A percentile compares a stretch with the other conserved stretches of the same genome.
Evolutionary conservation across 2,888 invertebrate species (phyloP).

Genomic region (Phrixothrix hirtus): DNA sequence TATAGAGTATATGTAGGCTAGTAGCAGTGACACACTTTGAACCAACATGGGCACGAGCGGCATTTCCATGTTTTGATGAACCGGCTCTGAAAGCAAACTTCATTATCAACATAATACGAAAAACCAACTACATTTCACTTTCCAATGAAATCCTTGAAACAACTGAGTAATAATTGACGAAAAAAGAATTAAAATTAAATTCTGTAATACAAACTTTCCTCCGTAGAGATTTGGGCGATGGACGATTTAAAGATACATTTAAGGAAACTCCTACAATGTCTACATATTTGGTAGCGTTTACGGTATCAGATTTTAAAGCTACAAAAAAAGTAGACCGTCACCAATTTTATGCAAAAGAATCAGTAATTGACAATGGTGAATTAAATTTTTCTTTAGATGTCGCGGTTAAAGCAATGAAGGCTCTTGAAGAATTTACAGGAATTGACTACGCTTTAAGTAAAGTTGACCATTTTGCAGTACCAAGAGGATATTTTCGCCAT

Average conservation of each 20-base stretch:
- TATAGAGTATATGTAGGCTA: conserved; percentile 42
- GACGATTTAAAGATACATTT: conserved; percentile 34
- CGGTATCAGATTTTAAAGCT: conserved; percentile 65
- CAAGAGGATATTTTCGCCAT: conserved; percentile 66
- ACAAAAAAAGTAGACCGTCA: neutral
- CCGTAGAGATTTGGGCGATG: conserved; percentile 16
- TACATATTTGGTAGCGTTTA: conserved; percentile 80
- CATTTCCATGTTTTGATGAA: too few species aligned
- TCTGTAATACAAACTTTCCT: conserved; percentile 1
- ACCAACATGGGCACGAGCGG: conserved; percentile 65
- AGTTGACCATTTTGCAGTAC: conserved; percentile 76
- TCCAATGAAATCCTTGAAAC: conserved; percentile 19
- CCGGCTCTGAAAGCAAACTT: too few species aligned
- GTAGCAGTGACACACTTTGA: too few species aligned
- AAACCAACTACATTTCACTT: conserved; percentile 12
- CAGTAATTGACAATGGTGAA: conserved; percentile 51
- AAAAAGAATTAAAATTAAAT: neutral
- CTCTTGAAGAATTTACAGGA: conserved; percentile 63
- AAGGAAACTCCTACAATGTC: conserved; percentile 64
- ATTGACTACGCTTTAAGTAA: conserved; percentile 64
- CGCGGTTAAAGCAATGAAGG: conserved; percentile 54
- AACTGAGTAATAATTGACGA: conserved; percentile 12
- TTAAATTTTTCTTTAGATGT: conserved; percentile 53
- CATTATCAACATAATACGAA: conserved; percentile 52
- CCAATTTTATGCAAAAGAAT: conserved; percentile 49